These are phyloP conservation scores for Elachura formosa DNA, from an alignment of 2,113 vertebrate genomes.

Conservation along the genomic window DNA sequence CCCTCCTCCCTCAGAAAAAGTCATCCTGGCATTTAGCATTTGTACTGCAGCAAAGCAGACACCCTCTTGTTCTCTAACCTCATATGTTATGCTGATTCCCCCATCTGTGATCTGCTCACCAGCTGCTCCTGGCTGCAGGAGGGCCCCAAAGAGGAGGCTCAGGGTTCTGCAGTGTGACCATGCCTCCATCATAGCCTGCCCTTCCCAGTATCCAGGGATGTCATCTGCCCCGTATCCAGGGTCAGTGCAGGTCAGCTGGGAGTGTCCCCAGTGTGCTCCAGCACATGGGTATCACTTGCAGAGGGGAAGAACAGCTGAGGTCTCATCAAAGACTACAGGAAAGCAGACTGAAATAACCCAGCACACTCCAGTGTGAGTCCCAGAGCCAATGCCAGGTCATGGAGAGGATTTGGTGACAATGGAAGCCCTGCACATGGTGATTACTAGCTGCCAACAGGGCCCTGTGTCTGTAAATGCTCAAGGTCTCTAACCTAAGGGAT, in stretches of 20 bases:
- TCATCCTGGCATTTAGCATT: not conserved
- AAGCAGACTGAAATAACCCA: not conserved
- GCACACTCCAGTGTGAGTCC: not conserved
- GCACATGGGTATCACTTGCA: not conserved
- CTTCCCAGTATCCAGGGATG: fast-evolving
- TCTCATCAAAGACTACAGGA: not conserved
- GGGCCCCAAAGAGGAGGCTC: not conserved
- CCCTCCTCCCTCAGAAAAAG: not conserved
- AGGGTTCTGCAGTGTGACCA: fast-evolving
- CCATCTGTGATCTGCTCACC: slow-evolving; percentile 16
- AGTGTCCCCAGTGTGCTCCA: not conserved
- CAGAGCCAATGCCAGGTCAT: not conserved
- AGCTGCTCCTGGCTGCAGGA: slow-evolving; percentile 17
- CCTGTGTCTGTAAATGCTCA: not conserved
- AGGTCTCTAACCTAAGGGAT: not conserved
- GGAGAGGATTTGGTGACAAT: not conserved
- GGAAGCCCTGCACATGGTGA: not conserved
- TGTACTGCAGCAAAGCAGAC: not conserved
- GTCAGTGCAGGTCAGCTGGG: too few species aligned
- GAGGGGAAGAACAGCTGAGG: not conserved
- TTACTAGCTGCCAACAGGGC: not conserved
- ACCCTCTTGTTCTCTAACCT: not conserved
- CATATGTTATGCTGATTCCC: not conserved
- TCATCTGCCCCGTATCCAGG: too few species aligned
- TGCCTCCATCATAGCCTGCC: not conserved